phyloP scores from a whole-genome alignment of 2,888 invertebrate species.

The Epicampocera succincta region DNA sequence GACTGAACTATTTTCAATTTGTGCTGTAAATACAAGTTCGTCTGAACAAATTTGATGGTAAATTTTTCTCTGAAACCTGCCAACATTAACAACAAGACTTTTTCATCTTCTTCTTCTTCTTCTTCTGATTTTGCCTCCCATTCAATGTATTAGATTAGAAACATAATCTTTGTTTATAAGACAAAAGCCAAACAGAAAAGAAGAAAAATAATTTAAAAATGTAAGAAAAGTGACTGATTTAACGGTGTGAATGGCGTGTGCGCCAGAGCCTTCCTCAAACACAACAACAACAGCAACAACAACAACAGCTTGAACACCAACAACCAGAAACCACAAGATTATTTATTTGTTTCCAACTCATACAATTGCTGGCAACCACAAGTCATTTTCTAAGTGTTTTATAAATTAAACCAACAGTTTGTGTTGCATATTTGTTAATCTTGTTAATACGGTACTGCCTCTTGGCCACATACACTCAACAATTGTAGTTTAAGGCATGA shows the following conservation, averaged over 20 bases:
- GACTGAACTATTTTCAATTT: too few species aligned
- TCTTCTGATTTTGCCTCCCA: constrained; percentile 11
- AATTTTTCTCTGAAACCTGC: too few species aligned
- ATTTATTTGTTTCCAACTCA: constrained; percentile 6
- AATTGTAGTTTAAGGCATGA: background rate
- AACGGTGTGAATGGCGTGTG: constrained; percentile 63
- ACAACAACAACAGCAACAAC: constrained; percentile 1
- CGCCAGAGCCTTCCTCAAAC: constrained; percentile 55
- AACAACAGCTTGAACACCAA: background rate
- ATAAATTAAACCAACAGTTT: constrained; percentile 30
- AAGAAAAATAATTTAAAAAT: background rate
- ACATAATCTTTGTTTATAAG: background rate
- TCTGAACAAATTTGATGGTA: too few species aligned
- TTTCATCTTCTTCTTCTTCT: too few species aligned
- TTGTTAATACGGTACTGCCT: constrained; percentile 58
- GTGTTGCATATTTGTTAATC: constrained; percentile 52
- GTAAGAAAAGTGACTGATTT: constrained; percentile 24
- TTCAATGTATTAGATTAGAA: constrained; percentile 33
- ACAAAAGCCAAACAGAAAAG: background rate
- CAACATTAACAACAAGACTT: too few species aligned
- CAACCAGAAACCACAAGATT: constrained; percentile 5
- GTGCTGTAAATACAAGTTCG: too few species aligned
- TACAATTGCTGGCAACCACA: background rate
- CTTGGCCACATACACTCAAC: constrained; percentile 7
- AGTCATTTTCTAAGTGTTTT: background rate